A percentile compares a stretch with the other conserved stretches of the same genome.
phyloP scores from a whole-genome alignment of 2,888 invertebrate species.

The Euzetes globulus region DNA sequence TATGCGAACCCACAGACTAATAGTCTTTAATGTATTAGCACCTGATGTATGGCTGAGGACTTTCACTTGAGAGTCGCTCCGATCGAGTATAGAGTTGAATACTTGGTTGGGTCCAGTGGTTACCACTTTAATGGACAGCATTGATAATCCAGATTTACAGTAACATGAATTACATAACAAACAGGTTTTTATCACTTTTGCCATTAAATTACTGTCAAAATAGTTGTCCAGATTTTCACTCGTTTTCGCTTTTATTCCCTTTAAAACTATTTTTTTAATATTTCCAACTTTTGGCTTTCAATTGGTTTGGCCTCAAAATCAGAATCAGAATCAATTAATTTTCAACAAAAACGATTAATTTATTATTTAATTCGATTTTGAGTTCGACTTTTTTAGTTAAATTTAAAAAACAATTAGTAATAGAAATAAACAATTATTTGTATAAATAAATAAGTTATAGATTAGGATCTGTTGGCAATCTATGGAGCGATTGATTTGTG shows the following conservation, averaged over 20 bases:
- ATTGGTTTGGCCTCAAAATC: background rate
- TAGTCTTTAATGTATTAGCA: background rate
- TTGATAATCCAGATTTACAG: conserved; percentile 13
- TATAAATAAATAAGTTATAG: too few relatives aligned
- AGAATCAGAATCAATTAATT: too few relatives aligned
- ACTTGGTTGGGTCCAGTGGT: background rate
- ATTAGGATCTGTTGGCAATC: too few relatives aligned
- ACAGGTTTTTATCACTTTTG: conserved; percentile 1
- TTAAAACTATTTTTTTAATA: background rate
- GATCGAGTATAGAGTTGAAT: background rate
- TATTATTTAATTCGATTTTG: background rate
- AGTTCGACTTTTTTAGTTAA: background rate
- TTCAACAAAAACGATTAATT: background rate
- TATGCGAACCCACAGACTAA: background rate
- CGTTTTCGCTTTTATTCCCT: background rate
- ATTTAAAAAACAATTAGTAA: background rate
- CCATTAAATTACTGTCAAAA: background rate
- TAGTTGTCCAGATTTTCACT: background rate
- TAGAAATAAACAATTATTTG: too few relatives aligned
- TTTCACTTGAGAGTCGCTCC: background rate
- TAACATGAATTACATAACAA: conserved; percentile 8
- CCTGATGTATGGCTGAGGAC: background rate
- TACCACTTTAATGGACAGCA: background rate
- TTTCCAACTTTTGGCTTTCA: background rate
- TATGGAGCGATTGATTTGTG: background rate